These are phyloP conservation scores for Formica aserva DNA, from an alignment of 2,888 invertebrate species.

Conservation along the genomic window DNA sequence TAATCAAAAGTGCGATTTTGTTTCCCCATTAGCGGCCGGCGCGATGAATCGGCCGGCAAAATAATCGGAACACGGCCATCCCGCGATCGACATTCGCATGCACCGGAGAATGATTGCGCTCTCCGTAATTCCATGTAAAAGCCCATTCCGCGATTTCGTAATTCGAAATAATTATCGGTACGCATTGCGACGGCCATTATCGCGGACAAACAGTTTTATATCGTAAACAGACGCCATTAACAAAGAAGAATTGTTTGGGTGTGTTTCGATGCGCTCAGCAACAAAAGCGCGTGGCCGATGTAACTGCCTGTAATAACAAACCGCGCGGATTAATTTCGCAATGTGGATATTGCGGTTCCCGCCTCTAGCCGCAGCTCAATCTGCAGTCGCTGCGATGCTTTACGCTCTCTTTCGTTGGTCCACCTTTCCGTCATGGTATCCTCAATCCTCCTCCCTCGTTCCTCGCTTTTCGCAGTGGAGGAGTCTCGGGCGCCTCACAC, in stretches of 20 bases:
- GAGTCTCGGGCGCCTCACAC: conserved; percentile 27
- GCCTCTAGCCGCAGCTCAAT: conserved; percentile 70
- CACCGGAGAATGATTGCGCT: conserved; percentile 75
- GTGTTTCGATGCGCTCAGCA: conserved; percentile 75
- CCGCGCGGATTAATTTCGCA: conserved; percentile 75
- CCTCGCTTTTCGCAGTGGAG: neutral
- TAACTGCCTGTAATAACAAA: conserved; percentile 76
- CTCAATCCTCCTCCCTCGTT: neutral
- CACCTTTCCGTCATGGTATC: conserved; percentile 16
- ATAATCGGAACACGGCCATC: conserved; percentile 70
- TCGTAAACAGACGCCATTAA: conserved; percentile 77
- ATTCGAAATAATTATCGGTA: conserved; percentile 77
- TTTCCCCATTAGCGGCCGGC: conserved; percentile 62
- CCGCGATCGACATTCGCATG: conserved; percentile 73
- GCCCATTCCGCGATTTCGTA: conserved; percentile 77
- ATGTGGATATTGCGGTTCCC: conserved; percentile 65
- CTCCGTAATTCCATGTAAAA: conserved; percentile 76
- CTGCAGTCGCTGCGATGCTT: conserved; percentile 57
- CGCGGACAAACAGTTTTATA: conserved; percentile 78
- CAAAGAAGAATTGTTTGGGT: conserved; percentile 75
- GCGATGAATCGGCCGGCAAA: conserved; percentile 68
- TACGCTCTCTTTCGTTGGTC: neutral
- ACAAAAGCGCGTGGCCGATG: conserved; percentile 74
- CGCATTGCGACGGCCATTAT: conserved; percentile 77
- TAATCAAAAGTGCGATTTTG: conserved; percentile 65